These are phyloP conservation scores for Autographa pulchrina DNA, from an alignment of 2,888 invertebrate species.

Conservation along the genomic window DNA sequence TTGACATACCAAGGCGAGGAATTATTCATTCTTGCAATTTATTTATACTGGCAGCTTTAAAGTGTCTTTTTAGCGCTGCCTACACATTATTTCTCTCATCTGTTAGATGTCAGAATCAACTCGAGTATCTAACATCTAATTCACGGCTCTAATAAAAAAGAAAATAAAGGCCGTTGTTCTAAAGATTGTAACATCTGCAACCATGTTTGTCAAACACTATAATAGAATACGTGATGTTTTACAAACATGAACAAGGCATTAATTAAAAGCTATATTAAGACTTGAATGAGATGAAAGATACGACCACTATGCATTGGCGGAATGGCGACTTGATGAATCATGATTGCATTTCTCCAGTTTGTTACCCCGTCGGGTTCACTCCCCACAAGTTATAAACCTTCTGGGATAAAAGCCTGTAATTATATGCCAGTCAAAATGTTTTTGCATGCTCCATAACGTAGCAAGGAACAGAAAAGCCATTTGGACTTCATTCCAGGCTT, in stretches of 20 bases:
- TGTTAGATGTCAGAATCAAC: not conserved
- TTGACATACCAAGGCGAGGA: not conserved
- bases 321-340: slow-evolving; percentile 1
- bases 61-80: not conserved
- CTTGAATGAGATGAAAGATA: not conserved
- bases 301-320: not conserved
- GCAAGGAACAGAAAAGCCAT: too few relatives aligned
- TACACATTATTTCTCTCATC: not conserved
- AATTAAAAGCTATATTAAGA: not conserved
- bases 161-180: not conserved
- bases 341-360: not conserved
- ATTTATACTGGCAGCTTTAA: slow-evolving; percentile 4
- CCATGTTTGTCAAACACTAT: not conserved
- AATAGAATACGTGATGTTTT: not conserved
- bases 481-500: not conserved
- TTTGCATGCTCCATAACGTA: not conserved
- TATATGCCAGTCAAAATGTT: not conserved
- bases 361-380: not conserved
- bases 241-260: not conserved
- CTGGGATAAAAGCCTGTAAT: not conserved
- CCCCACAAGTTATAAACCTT: not conserved
- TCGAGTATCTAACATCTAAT: not conserved
- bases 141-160: not conserved
- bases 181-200: not conserved
- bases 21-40: not conserved